Percentiles rank a stretch among this genome's conserved stretches.
These are phyloP conservation scores for Coelinius sp. DNA, from an alignment of 2,888 invertebrate genomes.

Conservation along the genomic window DNA sequence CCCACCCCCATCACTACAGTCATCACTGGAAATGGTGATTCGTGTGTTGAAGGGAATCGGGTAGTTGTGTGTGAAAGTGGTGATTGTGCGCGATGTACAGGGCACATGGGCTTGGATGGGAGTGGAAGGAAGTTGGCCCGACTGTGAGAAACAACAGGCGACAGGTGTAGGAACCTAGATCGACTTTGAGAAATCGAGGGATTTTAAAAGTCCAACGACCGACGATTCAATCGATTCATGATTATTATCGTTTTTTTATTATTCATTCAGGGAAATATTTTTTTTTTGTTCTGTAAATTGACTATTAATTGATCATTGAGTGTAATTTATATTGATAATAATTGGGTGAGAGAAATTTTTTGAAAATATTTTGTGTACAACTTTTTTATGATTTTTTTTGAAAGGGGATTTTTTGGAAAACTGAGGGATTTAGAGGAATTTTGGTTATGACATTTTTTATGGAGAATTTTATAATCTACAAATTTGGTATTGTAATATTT, in stretches of 20 bases:
- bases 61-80: slow-evolving; percentile 21
- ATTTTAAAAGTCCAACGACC: neutral
- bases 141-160: slow-evolving; percentile 27
- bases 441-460: too few species aligned
- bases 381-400: too few species aligned
- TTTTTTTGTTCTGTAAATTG: too few species aligned
- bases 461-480: too few species aligned
- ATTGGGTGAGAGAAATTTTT: too few species aligned
- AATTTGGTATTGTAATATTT: neutral
- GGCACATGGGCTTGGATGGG: neutral
- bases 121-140: slow-evolving; percentile 16
- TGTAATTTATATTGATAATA: too few species aligned
- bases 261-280: too few species aligned
- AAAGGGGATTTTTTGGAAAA: too few species aligned
- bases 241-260: too few species aligned
- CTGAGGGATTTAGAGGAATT: too few species aligned
- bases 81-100: slow-evolving; percentile 10
- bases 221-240: neutral
- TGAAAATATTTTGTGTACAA: too few species aligned
- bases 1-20: neutral
- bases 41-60: neutral
- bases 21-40: neutral
- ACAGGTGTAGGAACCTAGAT: slow-evolving; percentile 34
- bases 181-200: slow-evolving; percentile 22
- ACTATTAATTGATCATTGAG: too few species aligned